Base-by-base conservation (phyloP, 1,140 invertebrate species). In the Dreissena polymorpha region DNA sequence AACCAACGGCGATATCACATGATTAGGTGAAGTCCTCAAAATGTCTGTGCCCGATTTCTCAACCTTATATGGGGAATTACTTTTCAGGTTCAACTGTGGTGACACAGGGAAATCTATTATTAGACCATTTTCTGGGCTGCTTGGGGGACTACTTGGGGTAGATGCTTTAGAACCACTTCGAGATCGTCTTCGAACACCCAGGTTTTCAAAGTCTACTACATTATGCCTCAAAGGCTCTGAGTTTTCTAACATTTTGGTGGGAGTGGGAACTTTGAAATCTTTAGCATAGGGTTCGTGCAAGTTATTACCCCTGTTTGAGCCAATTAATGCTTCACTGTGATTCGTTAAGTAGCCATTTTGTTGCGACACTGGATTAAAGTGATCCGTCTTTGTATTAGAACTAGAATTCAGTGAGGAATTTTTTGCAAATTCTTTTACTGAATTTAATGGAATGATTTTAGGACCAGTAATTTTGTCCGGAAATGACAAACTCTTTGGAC, bases 81-180 rank as follows among this genome's bases (percentile, higher is more conserved):
- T 77, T 75, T 83, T 70, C 13, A 68, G 49, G 74, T 74, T 78
- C 18, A 75, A 70, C 57, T 18, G 2, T 10, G 88, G 90, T 21
- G 88, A 88, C 21, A 86, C 74, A 25, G 87, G 88, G 86, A 83
- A 91, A 70, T 93, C 92, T 72, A 93, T 93, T 21, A 93, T 87
- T 21, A 93, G 81, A 55, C 90, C 89, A 73, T 91, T 91, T 80
- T 92, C 92, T 16, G 91, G 91, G 82, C 91, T 92, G 78, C 91
- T 92, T 16, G 88, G 86, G 50, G 91, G 89, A 82, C 89, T 91
- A 23, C 86, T 83, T 12, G 88, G 86, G 77, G 85, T 87, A 1
- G 76, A 79, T 10, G 63, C 27, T 21, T 60, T 55, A 23, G 83
- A 81, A 57, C 71, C 29, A 25, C 39, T 55, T 12, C 71, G 53